Evolutionary conservation across 2,888 invertebrate genomes (phyloP), one percentile per base, ranked within the genome.

Genomic region (Emmelina monodactyla): DNA sequence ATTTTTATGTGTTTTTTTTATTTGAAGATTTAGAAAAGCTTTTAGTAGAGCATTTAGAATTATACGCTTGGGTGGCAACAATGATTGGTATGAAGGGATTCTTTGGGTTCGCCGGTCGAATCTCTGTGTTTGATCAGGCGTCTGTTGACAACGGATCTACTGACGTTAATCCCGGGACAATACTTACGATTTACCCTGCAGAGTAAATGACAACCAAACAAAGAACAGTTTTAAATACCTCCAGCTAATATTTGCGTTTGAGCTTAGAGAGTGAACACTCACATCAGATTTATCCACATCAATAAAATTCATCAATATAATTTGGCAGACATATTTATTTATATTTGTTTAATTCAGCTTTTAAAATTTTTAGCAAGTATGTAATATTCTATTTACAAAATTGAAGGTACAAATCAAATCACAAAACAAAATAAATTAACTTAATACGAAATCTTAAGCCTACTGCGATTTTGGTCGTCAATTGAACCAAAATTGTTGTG

Each of bases 261-360:
- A n/a, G n/a, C n/a, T n/a, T n/a, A n/a, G n/a, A n/a, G n/a, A n/a
- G n/a, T n/a, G n/a, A n/a, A n/a, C n/a, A n/a, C n/a, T n/a, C n/a
- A n/a, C n/a, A n/a, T n/a, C n/a, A n/a, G n/a, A n/a, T n/a, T n/a
- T n/a, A n/a, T n/a, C n/a, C n/a, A n/a, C n/a, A n/a, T n/a, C n/a
- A n/a, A n/a, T n/a, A n/a, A n/a, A n/a, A n/a, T n/a, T n/a, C n/a
- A n/a, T n/a, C 25, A 4, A 10, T 3, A 45, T 70, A 68, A 78
- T 79, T 79, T 79, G 79, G 79, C 79, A 78, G 78, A 79, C 75
- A 75, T 76, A 73, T 78, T 78, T 76, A 76, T 75, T 78, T 65
- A 70, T 76, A 78, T 69, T 71, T 64, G 67, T 70, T 70, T 69
- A 75, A 69, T 58, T 69, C 71, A 78, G 75, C 75, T 62, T 65